Conservation (phyloP, 1,140 invertebrate species). For the Drosophila virilis region DNA sequence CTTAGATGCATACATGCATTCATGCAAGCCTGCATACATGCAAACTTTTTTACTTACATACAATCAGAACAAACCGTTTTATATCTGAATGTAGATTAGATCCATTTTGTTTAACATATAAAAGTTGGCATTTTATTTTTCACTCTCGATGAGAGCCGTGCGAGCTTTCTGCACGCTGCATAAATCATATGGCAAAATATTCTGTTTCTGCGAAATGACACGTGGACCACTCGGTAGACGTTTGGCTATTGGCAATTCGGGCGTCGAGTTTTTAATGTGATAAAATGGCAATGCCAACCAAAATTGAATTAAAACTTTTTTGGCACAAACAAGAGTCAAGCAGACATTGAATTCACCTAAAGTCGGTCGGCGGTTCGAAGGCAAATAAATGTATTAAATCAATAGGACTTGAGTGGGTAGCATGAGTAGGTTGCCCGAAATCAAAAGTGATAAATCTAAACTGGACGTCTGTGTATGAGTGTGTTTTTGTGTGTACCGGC, state of each 20-base stretch:
- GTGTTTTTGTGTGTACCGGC: slow-evolving; percentile 21
- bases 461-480: slow-evolving; percentile 66
- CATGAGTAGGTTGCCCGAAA: slow-evolving; percentile 40
- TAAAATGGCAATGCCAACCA: slow-evolving; percentile 44
- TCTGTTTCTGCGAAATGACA: slow-evolving; percentile 7
- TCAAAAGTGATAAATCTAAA: slow-evolving; percentile 83
- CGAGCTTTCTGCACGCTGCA: slow-evolving; percentile 24
- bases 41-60: too few species aligned
- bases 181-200: slow-evolving; percentile 31
- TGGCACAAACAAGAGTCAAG: slow-evolving; percentile 54
- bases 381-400: slow-evolving; percentile 81
- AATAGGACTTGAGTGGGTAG: slow-evolving; percentile 51
- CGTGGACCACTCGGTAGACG: background rate
- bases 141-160: background rate
- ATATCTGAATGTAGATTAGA: too few species aligned
- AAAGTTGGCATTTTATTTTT: too few species aligned
- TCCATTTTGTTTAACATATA: too few species aligned
- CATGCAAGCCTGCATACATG: too few species aligned
- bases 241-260: slow-evolving; percentile 15
- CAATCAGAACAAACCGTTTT: too few species aligned
- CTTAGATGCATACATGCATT: too few species aligned
- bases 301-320: slow-evolving; percentile 77
- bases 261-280: slow-evolving; percentile 73
- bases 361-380: slow-evolving; percentile 10
- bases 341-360: slow-evolving; percentile 29